These are phyloP conservation scores for Echinometra lucunter DNA, from an alignment of 53 echinoderm and acorn worm genomes.

Conservation along the genomic window DNA sequence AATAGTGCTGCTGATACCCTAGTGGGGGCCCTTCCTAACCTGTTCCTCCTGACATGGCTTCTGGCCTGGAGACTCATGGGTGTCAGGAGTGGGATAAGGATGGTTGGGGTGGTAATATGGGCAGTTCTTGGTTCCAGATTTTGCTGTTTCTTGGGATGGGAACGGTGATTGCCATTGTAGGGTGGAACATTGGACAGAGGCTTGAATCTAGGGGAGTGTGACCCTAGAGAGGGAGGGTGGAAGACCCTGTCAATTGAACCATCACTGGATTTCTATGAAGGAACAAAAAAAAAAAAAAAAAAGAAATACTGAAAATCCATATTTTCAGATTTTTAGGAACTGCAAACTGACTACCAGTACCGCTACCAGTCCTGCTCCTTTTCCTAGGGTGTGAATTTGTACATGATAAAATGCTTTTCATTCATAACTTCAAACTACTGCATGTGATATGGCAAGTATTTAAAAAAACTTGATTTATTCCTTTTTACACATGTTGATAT, in stretches of 20 bases:
- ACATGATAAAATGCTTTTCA: no score
- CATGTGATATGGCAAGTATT: no score
- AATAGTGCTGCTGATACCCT: neutral
- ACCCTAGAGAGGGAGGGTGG: slow-evolving; percentile 37
- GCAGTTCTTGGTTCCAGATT: neutral
- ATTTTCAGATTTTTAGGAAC: no score
- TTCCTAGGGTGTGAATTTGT: no score
- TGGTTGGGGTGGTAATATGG: neutral
- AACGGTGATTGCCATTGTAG: neutral
- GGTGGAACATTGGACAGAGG: neutral
- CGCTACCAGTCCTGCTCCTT: no score
- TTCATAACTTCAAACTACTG: no score
- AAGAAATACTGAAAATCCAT: no score
- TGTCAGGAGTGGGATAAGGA: slow-evolving; percentile 45
- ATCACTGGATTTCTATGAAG: slow-evolving; percentile 35
- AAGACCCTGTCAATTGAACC: slow-evolving; percentile 50
- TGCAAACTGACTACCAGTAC: no score
- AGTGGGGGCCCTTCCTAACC: neutral
- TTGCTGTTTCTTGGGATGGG: neutral
- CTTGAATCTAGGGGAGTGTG: slow-evolving; percentile 45
- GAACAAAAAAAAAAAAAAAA: neutral
- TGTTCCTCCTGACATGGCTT: neutral
- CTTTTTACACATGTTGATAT: no score
- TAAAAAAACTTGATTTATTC: no score
- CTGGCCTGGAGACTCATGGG: neutral